A percentile compares a stretch with the other conserved stretches of the same genome.
Evolutionary conservation across 2,113 vertebrate species (phyloP).

Genomic region (Erpornis zantholeuca): DNA sequence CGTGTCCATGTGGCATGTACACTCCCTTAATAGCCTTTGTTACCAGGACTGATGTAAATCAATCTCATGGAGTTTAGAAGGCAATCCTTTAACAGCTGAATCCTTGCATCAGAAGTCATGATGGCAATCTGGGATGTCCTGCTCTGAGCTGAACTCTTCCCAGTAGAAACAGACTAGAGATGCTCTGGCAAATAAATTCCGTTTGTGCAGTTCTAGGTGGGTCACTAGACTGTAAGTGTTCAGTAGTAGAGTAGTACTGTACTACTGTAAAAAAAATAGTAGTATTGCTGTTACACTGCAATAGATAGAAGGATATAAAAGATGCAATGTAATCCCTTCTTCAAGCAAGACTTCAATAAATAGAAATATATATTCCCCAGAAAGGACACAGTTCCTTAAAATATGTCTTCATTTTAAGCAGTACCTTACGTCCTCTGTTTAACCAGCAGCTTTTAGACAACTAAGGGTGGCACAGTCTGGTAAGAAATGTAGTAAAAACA

Average conservation of each 20-base stretch:
- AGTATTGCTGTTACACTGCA: not conserved
- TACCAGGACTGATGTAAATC: not conserved
- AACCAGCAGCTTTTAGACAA: not conserved
- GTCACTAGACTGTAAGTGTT: not conserved
- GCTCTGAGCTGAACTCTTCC: not conserved
- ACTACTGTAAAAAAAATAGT: not conserved
- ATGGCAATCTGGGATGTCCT: not conserved
- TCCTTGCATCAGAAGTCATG: not conserved
- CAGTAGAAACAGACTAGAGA: not conserved
- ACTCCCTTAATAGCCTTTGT: not conserved
- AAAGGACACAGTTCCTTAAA: not conserved
- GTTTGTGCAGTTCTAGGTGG: not conserved
- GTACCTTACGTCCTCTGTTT: not conserved
- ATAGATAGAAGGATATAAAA: not conserved
- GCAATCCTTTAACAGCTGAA: not conserved
- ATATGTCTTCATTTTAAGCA: not conserved
- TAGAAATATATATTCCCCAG: not conserved
- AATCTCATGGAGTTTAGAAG: not conserved
- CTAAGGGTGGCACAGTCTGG: not conserved
- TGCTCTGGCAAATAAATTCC: not conserved
- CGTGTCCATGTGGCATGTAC: not conserved
- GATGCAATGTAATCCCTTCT: not conserved
- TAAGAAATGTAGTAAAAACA: fast-evolving
- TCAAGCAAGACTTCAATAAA: not conserved
- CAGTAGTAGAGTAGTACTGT: not conserved